A percentile compares a stretch with the other conserved stretches of the same genome.
Evolutionary conservation across 1,140 invertebrate species (phyloP).

Genomic region (Lamellibrachia luymesi): DNA sequence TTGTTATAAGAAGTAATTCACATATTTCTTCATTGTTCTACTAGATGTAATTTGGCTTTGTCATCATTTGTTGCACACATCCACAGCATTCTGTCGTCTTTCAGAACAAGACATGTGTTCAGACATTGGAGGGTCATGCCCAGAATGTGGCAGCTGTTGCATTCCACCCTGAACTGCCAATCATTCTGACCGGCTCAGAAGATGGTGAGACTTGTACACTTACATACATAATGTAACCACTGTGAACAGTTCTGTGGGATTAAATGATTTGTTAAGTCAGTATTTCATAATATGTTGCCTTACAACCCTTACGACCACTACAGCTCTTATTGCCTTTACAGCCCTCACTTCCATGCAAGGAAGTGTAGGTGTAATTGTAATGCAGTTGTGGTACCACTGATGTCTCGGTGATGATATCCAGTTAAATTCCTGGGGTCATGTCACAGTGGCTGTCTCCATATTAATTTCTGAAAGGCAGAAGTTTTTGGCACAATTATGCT

Average conservation of each 20-base stretch:
- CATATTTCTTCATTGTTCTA: not conserved
- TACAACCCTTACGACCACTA: not conserved
- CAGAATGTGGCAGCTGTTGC: conserved; percentile 87
- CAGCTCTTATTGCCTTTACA: not conserved
- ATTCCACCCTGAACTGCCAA: conserved; percentile 97
- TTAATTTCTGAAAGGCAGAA: not conserved
- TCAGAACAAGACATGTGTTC: conserved; percentile 98
- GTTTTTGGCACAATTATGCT: not conserved
- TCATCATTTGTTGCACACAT: not conserved
- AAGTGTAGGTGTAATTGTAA: not conserved
- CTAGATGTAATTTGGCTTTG: conserved; percentile 8
- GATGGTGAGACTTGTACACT: conserved; percentile 65
- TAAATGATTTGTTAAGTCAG: not conserved
- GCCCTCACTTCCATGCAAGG: not conserved
- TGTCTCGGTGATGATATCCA: not conserved
- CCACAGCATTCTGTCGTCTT: conserved; percentile 26
- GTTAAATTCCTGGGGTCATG: not conserved
- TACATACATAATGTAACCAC: not conserved
- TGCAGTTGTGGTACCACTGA: not conserved
- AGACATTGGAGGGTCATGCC: conserved; percentile 94
- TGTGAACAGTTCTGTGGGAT: not conserved
- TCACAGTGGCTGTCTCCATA: not conserved
- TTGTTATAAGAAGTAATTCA: not conserved
- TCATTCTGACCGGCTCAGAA: conserved; percentile 95
- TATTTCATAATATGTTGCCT: not conserved